phyloP scores from a whole-genome alignment of 2,888 invertebrate species.

The Idaea biselata region DNA sequence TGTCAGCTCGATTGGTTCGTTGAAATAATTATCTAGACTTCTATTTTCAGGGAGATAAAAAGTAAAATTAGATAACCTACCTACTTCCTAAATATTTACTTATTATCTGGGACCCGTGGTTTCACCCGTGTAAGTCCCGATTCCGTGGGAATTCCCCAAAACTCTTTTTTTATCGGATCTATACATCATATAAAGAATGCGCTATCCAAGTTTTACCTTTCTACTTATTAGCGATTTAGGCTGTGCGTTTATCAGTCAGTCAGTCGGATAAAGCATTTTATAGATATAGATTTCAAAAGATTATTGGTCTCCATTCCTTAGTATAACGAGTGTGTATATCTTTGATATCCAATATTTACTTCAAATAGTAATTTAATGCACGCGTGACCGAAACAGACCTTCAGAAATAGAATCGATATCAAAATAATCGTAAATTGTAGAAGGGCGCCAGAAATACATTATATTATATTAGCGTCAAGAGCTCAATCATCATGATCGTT shows the following conservation, averaged over 20 bases:
- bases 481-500: slow-evolving; percentile 11
- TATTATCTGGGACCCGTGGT: too few species aligned
- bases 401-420: slow-evolving; percentile 6
- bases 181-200: too few species aligned
- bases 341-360: background rate
- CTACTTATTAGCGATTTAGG: too few species aligned
- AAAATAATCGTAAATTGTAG: slow-evolving; percentile 29
- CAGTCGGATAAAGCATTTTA: too few species aligned
- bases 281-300: too few species aligned
- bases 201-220: too few species aligned
- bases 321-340: background rate
- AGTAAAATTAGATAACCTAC: background rate
- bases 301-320: too few species aligned
- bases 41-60: background rate
- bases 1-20: background rate
- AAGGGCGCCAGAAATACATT: slow-evolving; percentile 29
- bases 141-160: too few species aligned
- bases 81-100: too few species aligned
- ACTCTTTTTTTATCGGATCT: too few species aligned
- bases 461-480: slow-evolving; percentile 11
- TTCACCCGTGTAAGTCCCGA: too few species aligned
- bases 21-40: background rate
- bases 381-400: background rate
- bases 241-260: too few species aligned
- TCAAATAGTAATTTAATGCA: background rate